Percentiles rank a stretch among this genome's conserved stretches.
Evolutionary conservation across 1,140 invertebrate genomes (phyloP).

Genomic region (Lutraria rhynchaena): DNA sequence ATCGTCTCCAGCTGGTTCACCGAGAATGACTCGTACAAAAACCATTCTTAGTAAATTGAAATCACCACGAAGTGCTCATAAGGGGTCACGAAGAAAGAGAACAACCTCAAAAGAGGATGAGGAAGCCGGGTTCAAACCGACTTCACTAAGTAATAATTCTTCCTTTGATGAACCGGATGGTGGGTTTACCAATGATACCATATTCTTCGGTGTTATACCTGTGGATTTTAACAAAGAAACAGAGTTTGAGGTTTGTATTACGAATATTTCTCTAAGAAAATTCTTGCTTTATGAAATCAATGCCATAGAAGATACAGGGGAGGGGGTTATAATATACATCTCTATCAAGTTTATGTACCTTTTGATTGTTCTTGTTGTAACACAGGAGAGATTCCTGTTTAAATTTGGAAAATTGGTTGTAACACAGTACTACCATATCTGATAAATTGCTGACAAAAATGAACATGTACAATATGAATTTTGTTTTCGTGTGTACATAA

Average conservation of each 20-base stretch:
- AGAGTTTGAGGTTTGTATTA: conserved; percentile 60
- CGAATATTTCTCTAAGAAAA: too few relatives aligned
- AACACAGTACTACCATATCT: too few relatives aligned
- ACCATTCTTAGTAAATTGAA: conserved; percentile 37
- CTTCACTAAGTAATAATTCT: conserved; percentile 15
- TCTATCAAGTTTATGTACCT: too few relatives aligned
- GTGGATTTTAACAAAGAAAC: conserved; percentile 24
- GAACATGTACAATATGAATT: too few relatives aligned
- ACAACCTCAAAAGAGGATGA: conserved; percentile 46
- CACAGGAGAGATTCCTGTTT: too few relatives aligned
- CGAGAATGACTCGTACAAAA: conserved; percentile 16
- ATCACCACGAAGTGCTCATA: conserved; percentile 42
- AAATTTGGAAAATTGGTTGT: too few relatives aligned
- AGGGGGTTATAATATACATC: too few relatives aligned
- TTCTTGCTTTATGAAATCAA: too few relatives aligned
- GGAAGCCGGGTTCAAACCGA: conserved; percentile 44
- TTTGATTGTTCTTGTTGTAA: too few relatives aligned
- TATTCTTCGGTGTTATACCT: conserved; percentile 32
- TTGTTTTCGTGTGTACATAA: too few relatives aligned
- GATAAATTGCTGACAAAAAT: too few relatives aligned
- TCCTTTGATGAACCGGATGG: conserved; percentile 53
- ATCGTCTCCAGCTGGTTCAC: conserved; percentile 31
- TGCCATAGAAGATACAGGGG: too few relatives aligned
- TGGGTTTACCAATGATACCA: background rate
- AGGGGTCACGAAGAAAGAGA: conserved; percentile 9